A percentile compares a stretch with the other conserved stretches of the same genome.
Conservation (phyloP, 2,888 invertebrate species). For the Mythimna loreyi region DNA sequence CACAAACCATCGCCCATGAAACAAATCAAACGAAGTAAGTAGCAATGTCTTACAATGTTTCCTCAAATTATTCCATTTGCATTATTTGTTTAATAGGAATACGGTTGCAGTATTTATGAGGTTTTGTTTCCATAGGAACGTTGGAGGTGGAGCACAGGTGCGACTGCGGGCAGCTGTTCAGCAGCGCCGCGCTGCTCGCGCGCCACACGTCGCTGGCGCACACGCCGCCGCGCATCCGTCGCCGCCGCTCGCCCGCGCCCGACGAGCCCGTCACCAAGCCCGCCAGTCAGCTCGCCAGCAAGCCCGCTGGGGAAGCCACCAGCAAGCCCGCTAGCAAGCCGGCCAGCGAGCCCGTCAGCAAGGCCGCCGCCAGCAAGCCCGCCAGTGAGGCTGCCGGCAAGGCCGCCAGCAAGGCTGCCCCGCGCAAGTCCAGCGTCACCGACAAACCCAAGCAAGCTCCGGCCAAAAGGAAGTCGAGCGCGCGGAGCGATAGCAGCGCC, state of each 20-base stretch:
- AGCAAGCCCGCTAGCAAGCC: slow-evolving; percentile 36
- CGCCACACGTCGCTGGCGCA: slow-evolving; percentile 87
- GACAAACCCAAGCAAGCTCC: slow-evolving; percentile 57
- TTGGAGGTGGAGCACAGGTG: slow-evolving; percentile 86
- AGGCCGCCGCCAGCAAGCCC: slow-evolving; percentile 29
- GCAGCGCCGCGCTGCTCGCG: slow-evolving; percentile 83
- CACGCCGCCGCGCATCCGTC: slow-evolving; percentile 87
- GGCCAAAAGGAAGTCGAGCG: slow-evolving; percentile 62
- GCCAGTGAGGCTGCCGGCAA: slow-evolving; percentile 26
- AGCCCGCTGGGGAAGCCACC: too few relatives aligned
- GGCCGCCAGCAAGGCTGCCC: slow-evolving; percentile 37
- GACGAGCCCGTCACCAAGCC: slow-evolving; percentile 18
- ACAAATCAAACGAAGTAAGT: slow-evolving; percentile 84
- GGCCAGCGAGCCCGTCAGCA: slow-evolving; percentile 9
- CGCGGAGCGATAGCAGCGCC: slow-evolving; percentile 58
- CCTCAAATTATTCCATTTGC: not conserved
- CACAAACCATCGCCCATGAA: slow-evolving; percentile 75
- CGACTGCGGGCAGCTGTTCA: slow-evolving; percentile 87
- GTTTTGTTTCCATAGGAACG: slow-evolving; percentile 71
- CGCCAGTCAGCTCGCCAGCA: slow-evolving; percentile 24
- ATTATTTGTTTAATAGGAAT: slow-evolving; percentile 1
- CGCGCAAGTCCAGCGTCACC: slow-evolving; percentile 48
- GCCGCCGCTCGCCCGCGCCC: slow-evolving; percentile 80
- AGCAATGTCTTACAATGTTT: slow-evolving; percentile 4
- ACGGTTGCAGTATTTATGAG: not conserved